Base-by-base conservation (phyloP, 2,888 invertebrate genomes). In the Phlogophora meticulosa region DNA sequence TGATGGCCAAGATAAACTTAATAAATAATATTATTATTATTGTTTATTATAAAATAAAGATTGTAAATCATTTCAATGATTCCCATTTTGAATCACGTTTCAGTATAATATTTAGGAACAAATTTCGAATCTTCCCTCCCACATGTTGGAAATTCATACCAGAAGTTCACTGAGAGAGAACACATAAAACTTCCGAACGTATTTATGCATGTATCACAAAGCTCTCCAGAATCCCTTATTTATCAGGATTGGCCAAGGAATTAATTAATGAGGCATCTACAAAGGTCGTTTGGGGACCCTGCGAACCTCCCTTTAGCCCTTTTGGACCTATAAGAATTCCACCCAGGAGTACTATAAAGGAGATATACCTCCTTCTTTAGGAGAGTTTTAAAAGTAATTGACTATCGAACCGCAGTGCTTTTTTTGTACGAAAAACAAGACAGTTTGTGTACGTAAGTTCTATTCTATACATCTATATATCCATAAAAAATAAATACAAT, bases 191-290 rank as follows among this genome's bases (percentile, higher is more conserved):
- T 48, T 46, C 66, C 60, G 59, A 58, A 38, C 24, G 51, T 74
- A 78, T 60, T 74, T 78, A 74, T 34, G 59, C 46, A 74, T 60
- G 62, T 76, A 76, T 79, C 52, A 34, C 55, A 70, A 63, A 76
- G 38, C 60, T 57, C 42, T 60, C 42, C 24, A 40, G 62, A 34
- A 79, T 81, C 81, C 85, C 84, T 86, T 89, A 89, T 91, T 89
- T 90, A 90, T 89, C 87, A 88, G 87, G 87, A 89, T 88, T 87
- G 87, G 85, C 80, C 80, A 66, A 85, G 78, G 88, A 91, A 91
- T 91, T 92, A 92, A 91, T 92, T 91, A 91, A 90, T 91, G 89
- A 86, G 85, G 83, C 85, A 82, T 83, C 86, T 83, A 85, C 83
- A 85, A 85, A 86, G 87, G 85, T 85, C 86, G 89, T 87, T 88